Evolutionary conservation across 2,888 invertebrate species (phyloP).

Genomic region (Strigamia maritima): DNA sequence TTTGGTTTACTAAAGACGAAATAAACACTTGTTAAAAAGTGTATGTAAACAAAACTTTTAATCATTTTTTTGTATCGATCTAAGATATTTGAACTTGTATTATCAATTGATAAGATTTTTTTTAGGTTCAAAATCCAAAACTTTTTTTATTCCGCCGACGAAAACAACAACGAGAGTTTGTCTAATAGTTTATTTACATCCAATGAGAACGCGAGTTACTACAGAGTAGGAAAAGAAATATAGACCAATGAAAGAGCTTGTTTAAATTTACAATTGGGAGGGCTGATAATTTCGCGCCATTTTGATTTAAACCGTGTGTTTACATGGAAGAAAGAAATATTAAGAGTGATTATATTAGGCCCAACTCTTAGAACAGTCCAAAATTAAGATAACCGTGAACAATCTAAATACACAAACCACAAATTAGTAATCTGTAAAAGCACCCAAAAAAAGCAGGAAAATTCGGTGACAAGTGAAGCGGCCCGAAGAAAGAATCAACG

Average conservation of each 20-base stretch:
- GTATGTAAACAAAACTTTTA: too few species aligned
- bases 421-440: background rate
- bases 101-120: too few species aligned
- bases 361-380: constrained; percentile 1
- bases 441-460: background rate
- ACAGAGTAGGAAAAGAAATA: background rate
- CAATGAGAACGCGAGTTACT: background rate
- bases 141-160: too few species aligned
- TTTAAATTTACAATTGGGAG: constrained; percentile 18
- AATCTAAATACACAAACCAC: background rate
- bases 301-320: constrained; percentile 38
- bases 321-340: constrained; percentile 23
- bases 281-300: constrained; percentile 38
- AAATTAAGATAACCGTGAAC: background rate
- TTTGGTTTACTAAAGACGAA: too few species aligned
- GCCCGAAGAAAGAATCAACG: constrained; percentile 34
- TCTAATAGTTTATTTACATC: background rate
- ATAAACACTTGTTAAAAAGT: too few species aligned
- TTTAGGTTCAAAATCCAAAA: too few species aligned
- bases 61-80: too few species aligned
- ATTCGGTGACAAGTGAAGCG: constrained; percentile 8
- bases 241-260: background rate
- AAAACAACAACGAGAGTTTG: background rate
- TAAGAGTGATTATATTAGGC: background rate
- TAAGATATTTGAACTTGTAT: too few species aligned